Base-by-base conservation (phyloP, 2,113 vertebrate species). In the Neodon shergylaensis region DNA sequence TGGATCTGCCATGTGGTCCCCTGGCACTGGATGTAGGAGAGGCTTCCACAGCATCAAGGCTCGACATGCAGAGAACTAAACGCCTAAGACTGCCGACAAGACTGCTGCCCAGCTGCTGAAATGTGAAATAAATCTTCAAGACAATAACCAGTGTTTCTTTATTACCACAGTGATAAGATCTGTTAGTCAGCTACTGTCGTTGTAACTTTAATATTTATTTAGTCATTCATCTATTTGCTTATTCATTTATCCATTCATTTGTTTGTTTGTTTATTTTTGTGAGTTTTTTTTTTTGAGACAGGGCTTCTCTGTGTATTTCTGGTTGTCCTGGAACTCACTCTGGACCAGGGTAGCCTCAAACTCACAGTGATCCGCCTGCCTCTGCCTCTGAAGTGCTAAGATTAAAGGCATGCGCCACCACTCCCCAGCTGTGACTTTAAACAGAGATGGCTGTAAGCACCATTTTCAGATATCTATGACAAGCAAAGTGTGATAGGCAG, bases 121-220 rank as follows among this genome's bases (percentile, higher is more conserved):
- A 95, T 68, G 36, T 47, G 73, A 94, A 94, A 36, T 8, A 76
- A 54, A 73, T 73, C 16, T 76, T 78, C 24, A 42, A 47, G 24
- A 21, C 7, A n/a, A 13, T 31, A 61, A 49, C 33, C 19, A 2
- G 31, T 19, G 21, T 39, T 93, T 54, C 82, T 85, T 88, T 93
- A 85, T 76, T 24, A 88, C 54, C 83, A 94, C 82, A 42, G 70
- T 65, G 88, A 91, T 6, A 88, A 79, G 77, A 74, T 63, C 72
- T 74, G 83, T 65, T 36, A 94, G 47, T 3, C 1, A 19, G 66
- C 92, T 91, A 88, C 90, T n/a, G 83, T 8, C 22, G 8, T 90
- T 70, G 39, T 74, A 33, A n/a, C 74, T 92, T 91, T 85, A 84
- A 88, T 58, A 58, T 58, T 58, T 58, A 52, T 52, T 52, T 52